Evolutionary conservation across 1,140 invertebrate species (phyloP).

Genomic region (Dolichoris vasculosae): DNA sequence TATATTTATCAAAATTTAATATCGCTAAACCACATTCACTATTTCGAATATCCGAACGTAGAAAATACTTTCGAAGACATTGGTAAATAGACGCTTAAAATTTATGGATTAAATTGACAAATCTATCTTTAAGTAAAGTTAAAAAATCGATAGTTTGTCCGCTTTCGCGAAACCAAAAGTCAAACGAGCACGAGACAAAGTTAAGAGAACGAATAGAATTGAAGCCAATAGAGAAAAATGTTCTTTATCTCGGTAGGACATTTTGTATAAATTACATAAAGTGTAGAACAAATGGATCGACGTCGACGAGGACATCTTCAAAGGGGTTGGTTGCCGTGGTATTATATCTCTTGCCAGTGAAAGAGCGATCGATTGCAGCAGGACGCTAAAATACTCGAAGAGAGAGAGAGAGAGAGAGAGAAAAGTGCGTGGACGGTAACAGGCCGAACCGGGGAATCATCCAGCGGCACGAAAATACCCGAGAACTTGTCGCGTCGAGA

Average conservation of each 20-base stretch:
- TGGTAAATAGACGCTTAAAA: not conserved
- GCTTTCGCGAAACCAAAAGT: not conserved
- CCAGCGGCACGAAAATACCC: constrained; percentile 29
- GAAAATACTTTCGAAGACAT: not conserved
- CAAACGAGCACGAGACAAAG: not conserved
- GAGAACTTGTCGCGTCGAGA: not conserved
- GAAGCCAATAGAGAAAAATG: not conserved
- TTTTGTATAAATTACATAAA: constrained; percentile 7
- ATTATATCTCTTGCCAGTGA: not conserved
- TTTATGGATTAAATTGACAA: too few relatives aligned
- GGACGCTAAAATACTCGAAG: not conserved
- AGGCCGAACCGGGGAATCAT: constrained; percentile 45
- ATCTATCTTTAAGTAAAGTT: not conserved
- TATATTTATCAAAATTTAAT: not conserved
- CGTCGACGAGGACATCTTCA: not conserved
- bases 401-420: constrained; percentile 11
- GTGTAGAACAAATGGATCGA: not conserved
- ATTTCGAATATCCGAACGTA: not conserved
- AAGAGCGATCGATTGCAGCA: not conserved
- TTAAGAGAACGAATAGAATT: not conserved
- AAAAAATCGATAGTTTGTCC: not conserved
- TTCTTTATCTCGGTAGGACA: not conserved
- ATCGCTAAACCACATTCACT: not conserved
- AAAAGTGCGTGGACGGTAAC: constrained; percentile 34
- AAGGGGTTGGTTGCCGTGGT: not conserved